Evolutionary conservation across 2,113 vertebrate genomes (phyloP).

Genomic region (Phaethornis superciliosus): DNA sequence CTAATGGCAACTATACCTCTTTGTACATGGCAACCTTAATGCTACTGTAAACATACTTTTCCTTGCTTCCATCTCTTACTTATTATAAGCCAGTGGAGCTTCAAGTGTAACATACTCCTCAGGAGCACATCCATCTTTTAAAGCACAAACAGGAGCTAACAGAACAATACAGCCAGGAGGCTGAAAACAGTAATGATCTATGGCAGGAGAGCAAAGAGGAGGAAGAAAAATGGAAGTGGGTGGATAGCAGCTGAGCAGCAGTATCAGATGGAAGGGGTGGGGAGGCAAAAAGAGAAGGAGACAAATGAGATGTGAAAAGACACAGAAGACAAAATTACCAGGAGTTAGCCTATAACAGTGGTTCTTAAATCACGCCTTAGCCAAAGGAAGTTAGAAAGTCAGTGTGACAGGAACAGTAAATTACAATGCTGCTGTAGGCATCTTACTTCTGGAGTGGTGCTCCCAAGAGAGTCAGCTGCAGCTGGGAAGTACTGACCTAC

Average conservation of each 20-base stretch:
- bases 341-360: neutral
- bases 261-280: conserved; percentile 27
- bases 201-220: neutral
- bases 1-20: neutral
- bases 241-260: conserved; percentile 11
- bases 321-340: conserved; percentile 39
- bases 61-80: neutral
- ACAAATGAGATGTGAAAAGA: conserved; percentile 32
- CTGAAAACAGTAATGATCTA: neutral
- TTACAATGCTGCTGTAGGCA: neutral
- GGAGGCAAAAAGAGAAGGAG: conserved; percentile 24
- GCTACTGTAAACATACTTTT: neutral
- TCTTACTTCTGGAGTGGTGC: neutral
- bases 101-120: neutral
- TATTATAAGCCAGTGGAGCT: neutral
- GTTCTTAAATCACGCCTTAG: conserved; percentile 33
- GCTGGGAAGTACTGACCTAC: neutral
- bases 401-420: conserved; percentile 33
- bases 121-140: neutral
- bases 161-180: neutral
- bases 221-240: conserved; percentile 49
- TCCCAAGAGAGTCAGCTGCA: neutral
- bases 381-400: conserved; percentile 19
- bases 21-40: neutral
- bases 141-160: conserved; percentile 12